A percentile compares a stretch with the other conserved stretches of the same genome.
Conservation (phyloP, 2,888 invertebrate genomes). For the Drosophila anomalata region DNA sequence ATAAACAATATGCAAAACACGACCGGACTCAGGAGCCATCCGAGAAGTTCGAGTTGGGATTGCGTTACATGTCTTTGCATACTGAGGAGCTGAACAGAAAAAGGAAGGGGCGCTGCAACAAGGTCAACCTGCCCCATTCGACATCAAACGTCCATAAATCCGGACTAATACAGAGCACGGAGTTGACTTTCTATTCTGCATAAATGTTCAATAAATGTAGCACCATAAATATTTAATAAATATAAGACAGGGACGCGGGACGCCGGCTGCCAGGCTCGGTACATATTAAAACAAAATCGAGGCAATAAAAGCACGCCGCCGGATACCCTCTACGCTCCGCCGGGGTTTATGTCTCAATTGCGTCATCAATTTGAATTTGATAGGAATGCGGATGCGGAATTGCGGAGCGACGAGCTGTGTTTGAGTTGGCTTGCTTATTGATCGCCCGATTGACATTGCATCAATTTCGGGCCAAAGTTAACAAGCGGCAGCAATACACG, state of each 20-base stretch:
- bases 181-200: constrained; percentile 27
- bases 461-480: constrained; percentile 57
- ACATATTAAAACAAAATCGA: constrained; percentile 52
- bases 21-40: constrained; percentile 4
- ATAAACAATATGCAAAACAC: constrained; percentile 74
- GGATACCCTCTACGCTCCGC: neutral
- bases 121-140: constrained; percentile 66
- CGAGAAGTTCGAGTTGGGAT: constrained; percentile 38
- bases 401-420: constrained; percentile 30
- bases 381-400: constrained; percentile 26
- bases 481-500: constrained; percentile 25
- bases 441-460: constrained; percentile 57
- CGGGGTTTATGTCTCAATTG: constrained; percentile 41
- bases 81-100: constrained; percentile 4
- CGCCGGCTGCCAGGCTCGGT: constrained; percentile 20
- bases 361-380: constrained; percentile 61
- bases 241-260: constrained; percentile 43
- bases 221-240: constrained; percentile 69
- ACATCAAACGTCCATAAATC: constrained; percentile 66
- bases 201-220: constrained; percentile 53
- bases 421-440: constrained; percentile 21
- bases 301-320: constrained; percentile 35
- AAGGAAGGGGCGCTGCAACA: constrained; percentile 37
- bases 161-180: constrained; percentile 16
- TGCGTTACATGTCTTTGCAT: constrained; percentile 51